Conservation (phyloP, 2,888 invertebrate genomes). For the Tipula unca region DNA sequence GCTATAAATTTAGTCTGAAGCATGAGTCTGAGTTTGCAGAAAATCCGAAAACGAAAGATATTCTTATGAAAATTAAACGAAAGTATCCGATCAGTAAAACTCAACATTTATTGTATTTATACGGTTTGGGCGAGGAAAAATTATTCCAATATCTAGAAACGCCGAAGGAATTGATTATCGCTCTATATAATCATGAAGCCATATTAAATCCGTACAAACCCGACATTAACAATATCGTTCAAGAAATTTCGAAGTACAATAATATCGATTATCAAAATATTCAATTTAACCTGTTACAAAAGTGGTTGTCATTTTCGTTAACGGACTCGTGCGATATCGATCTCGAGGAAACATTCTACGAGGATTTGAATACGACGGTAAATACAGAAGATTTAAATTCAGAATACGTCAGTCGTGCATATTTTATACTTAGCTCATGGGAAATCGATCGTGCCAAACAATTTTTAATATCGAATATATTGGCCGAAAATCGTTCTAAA, state of each 20-base stretch:
- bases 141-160: conserved; percentile 36
- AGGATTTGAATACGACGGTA: conserved; percentile 31
- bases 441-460: conserved; percentile 34
- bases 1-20: conserved; percentile 36
- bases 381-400: conserved; percentile 2
- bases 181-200: conserved; percentile 36
- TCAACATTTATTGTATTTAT: conserved; percentile 38
- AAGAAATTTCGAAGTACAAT: conserved; percentile 36
- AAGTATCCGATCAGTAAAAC: conserved; percentile 40
- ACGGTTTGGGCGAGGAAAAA: conserved; percentile 37
- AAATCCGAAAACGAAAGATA: conserved; percentile 30
- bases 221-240: conserved; percentile 37
- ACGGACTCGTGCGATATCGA: conserved; percentile 30
- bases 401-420: conserved; percentile 31
- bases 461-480: conserved; percentile 31
- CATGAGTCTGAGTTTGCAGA: conserved; percentile 30
- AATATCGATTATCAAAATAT: conserved; percentile 33
- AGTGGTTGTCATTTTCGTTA: conserved; percentile 35
- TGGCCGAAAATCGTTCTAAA: conserved; percentile 9
- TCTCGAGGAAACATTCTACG: conserved; percentile 39
- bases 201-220: conserved; percentile 36
- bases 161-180: conserved; percentile 36
- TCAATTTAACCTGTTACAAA: conserved; percentile 37
- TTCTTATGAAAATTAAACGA: conserved; percentile 36
- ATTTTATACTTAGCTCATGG: conserved; percentile 40